Evolutionary conservation across 2,888 invertebrate species (phyloP), one percentile per base, ranked within the genome.

Genomic region (Ennomos quercinarius): DNA sequence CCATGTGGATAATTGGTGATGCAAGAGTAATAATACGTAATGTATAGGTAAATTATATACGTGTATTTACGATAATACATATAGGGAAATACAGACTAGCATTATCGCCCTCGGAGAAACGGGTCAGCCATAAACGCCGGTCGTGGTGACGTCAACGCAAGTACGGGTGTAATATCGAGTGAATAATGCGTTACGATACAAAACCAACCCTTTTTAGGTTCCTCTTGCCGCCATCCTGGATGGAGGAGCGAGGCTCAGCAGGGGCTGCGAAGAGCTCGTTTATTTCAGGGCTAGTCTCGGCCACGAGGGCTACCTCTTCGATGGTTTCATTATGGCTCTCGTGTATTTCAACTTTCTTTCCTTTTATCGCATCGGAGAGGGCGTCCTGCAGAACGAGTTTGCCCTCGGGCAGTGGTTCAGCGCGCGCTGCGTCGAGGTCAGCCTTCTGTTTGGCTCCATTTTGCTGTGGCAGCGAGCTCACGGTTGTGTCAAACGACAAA

Each of bases 161-260:
- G 47, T 45, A 36, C 45, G 45, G 53, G 44, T 46, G 47, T 27
- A 61, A 61, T 44, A 52, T 42, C 39, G 45, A 54, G 44, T 61
- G 51, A 64, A 43, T 57, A 57, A 57, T 51, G 41, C 44, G 36
- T n/a, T 49, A 36, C 41, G 13, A 58, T 38, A 27, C 36, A 49
- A 52, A 60, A 68, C 68, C 71, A 76, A 91, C 91, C 91, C 91
- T 78, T 76, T 91, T 91, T 6, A 89, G 74, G 66, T 71, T 83
- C 65, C 82, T 86, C 78, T 84, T 90, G 66, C 68, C 67, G 56
- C 66, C 70, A 43, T 75, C 74, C 52, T 71, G 68, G 68, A 74
- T 72, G 37, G 71, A 64, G 56, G 68, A 63, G 55, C 67, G 72
- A 62, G 77, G 64, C 43, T 61, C 62, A 12, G 54, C 57, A 10